Conservation (phyloP, 2,113 vertebrate species). For the Glareola pratincola region DNA sequence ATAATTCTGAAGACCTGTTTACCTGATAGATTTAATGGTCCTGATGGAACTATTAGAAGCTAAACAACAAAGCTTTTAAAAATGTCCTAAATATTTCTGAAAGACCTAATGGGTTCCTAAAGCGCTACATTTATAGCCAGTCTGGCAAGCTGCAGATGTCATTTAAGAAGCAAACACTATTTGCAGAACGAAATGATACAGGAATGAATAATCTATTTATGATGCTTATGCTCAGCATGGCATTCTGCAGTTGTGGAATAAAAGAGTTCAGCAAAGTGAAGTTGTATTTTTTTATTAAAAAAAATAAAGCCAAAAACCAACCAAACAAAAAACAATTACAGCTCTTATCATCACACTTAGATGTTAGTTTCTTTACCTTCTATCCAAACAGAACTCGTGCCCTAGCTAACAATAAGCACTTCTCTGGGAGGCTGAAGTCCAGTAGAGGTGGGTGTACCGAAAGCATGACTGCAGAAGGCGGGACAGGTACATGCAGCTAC, state of each 20-base stretch:
- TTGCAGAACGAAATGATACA: not conserved
- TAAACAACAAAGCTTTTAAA: slow-evolving; percentile 43
- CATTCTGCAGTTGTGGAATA: not conserved
- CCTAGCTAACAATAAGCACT: not conserved
- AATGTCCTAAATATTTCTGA: not conserved
- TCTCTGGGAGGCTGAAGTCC: not conserved
- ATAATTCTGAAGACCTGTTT: slow-evolving; percentile 53
- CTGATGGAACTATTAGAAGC: slow-evolving; percentile 46
- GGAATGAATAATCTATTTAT: not conserved
- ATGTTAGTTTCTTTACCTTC: rapidly evolving
- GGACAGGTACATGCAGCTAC: rapidly evolving
- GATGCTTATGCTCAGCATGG: not conserved
- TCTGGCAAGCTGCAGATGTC: not conserved
- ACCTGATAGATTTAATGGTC: slow-evolving; percentile 57
- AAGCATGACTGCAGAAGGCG: not conserved
- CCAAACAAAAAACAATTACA: not conserved
- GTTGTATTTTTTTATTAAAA: not conserved
- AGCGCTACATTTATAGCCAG: not conserved
- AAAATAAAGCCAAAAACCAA: not conserved
- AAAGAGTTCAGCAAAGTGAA: not conserved
- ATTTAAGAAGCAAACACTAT: not conserved
- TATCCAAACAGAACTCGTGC: not conserved
- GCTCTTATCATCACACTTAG: not conserved
- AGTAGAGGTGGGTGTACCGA: rapidly evolving
- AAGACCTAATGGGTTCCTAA: not conserved